Percentiles rank a stretch among this genome's conserved stretches.
These are phyloP conservation scores for Fragum fragum DNA, from an alignment of 2,888 invertebrate genomes.

Conservation along the genomic window DNA sequence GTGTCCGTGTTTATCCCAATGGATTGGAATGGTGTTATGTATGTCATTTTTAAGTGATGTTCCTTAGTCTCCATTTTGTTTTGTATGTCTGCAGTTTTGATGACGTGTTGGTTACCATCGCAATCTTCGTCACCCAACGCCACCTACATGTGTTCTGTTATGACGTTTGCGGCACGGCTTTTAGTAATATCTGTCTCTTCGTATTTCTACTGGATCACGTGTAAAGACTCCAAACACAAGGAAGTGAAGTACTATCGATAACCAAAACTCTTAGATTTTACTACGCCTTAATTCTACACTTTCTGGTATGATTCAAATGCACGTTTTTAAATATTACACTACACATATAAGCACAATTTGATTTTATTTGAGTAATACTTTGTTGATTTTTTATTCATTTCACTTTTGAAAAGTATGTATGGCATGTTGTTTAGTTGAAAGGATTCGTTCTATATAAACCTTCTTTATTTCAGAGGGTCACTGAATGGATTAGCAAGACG, in stretches of 20 bases:
- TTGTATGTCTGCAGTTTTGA: constrained; percentile 64
- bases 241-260: constrained; percentile 72
- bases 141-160: constrained; percentile 67
- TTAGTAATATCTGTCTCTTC: constrained; percentile 71
- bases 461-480: no score
- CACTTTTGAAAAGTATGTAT: no score
- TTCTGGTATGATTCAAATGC: constrained; percentile 32
- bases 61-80: constrained; percentile 38
- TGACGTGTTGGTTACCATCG: constrained; percentile 67
- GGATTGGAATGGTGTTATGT: no score
- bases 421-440: no score
- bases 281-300: constrained; percentile 33
- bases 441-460: no score
- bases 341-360: no score
- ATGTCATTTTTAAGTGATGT: no score
- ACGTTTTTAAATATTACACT: neutral
- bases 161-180: constrained; percentile 72
- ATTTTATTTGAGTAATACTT: no score
- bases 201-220: constrained; percentile 78
- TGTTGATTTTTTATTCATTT: no score
- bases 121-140: constrained; percentile 56
- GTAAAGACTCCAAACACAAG: constrained; percentile 73
- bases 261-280: constrained; percentile 23
- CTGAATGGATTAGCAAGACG: no score
- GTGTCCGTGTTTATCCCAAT: no score